Evolutionary conservation across 2,113 vertebrate genomes (phyloP), one percentile per base, ranked within the genome.

Genomic region (Athene noctua): DNA sequence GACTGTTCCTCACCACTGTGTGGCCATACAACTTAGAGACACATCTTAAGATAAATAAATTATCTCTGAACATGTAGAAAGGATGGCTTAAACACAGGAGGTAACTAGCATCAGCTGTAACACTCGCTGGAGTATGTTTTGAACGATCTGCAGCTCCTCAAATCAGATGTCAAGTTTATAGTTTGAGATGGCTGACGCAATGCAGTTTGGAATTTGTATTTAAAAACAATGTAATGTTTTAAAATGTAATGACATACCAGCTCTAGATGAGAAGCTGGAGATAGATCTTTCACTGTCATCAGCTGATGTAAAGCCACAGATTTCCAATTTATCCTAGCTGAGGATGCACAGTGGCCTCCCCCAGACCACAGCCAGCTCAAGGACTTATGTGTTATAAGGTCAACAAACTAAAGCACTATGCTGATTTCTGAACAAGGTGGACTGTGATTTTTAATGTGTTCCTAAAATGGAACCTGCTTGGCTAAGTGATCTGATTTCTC

Each of bases 71-170:
- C 55, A 57, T 55, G 32, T 63, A 83, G 59, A 55, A 94, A 91
- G 62, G 54, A 71, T 47, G 29, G 34, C 26, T 91, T 54, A 88
- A 59, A 90, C 32, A 70, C 36, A 47, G 58, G 54, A 82, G 13
- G 29, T 62, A 91, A 80, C 36, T 63, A 77, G 47, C 54, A 49
- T 87, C 81, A 80, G 62, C 74, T 90, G 66, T 72, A 91, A 36
- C 27, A 47, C 29, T 55, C 38, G 13, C 42, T 70, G 78, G 30
- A 19, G 38, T 59, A 47, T 7, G 29, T 62, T 38, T 66, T 8
- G 5, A 42, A 78, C 0, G 1, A 75, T 75, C 57, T 79, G 70
- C 49, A 94, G 70, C 68, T 84, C 36, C 65, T 79, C 2, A 0
- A 92, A 77, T 91, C 80, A 93, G 89, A 73, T 44, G 57, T 23